Evolutionary conservation across 2,113 vertebrate genomes (phyloP), one percentile per base, ranked within the genome.

Genomic region (Amphiprion percula): DNA sequence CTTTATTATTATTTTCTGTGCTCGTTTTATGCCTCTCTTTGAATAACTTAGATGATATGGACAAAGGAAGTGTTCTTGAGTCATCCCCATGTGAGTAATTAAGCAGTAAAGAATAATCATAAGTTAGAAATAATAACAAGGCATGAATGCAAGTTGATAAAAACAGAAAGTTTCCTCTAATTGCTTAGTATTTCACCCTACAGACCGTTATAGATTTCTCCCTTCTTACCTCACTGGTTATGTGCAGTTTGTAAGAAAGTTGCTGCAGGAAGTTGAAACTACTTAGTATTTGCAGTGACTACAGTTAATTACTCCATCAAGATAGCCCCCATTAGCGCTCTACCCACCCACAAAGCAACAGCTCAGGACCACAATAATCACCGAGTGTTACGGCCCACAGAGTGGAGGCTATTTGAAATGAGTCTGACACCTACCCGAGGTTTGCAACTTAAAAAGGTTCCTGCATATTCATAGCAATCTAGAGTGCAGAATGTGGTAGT

Each of bases 281-380:
- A 17, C 71, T 77, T 41, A 19, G 72, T 50, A 1, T 80, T 78
- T 72, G 50, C 67, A 77, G 77, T 21, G 82, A 87, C 55, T 63
- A 1, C 58, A 68, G 69, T 58, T 91, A 88, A 89, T 88, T 89
- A 85, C 68, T 66, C 47, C 68, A 37, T 87, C 85, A 84, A 65
- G 23, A 60, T 53, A 21, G 53, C 73, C 70, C 67, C 54, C 79
- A 78, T 90, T 82, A 87, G 63, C 12, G 60, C 55, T 23, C 77
- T 10, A 17, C 71, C 78, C 82, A 84, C 82, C 66, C 86, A 84
- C 82, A 70, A 52, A 73, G 66, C 50, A 73, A 69, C 52, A 55
- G 58, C 46, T 59, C 50, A 74, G 50, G 62, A 60, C 60, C 19
- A 0, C 50, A 65, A 73, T 84, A 72, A 89, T 84, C 75, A 64